phyloP scores from a whole-genome alignment of 2,888 invertebrate species.

The Drosophila paramelanica region DNA sequence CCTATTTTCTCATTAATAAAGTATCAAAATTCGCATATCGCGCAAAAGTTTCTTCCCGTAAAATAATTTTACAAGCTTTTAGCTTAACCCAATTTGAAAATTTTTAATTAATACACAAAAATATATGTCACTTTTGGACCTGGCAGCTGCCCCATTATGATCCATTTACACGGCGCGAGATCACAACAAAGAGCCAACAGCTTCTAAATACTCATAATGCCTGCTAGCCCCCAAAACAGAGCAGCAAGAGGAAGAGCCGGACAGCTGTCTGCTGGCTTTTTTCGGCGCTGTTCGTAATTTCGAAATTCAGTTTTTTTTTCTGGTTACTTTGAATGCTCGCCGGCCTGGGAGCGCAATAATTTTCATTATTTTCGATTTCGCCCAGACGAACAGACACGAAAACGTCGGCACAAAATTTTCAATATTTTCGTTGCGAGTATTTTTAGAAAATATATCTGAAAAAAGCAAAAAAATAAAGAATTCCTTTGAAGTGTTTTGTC shows the following conservation, averaged over 20 bases:
- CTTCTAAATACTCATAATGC: slow-evolving; percentile 14
- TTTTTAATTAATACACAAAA: slow-evolving; percentile 5
- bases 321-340: slow-evolving; percentile 28
- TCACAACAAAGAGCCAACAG: slow-evolving; percentile 32
- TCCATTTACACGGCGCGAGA: slow-evolving; percentile 14
- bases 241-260: neutral
- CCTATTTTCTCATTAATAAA: too few species aligned
- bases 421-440: slow-evolving; percentile 72
- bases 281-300: slow-evolving; percentile 49
- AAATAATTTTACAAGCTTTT: neutral
- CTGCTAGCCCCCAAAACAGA: slow-evolving; percentile 15
- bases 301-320: slow-evolving; percentile 33
- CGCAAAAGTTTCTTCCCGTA: neutral
- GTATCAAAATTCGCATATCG: too few species aligned
- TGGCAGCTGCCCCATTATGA: slow-evolving; percentile 1
- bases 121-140: slow-evolving; percentile 13
- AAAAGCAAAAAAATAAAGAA: slow-evolving; percentile 11
- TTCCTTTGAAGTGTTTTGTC: slow-evolving; percentile 47
- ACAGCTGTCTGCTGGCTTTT: slow-evolving; percentile 32
- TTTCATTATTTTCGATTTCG: slow-evolving; percentile 70
- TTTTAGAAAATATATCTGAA: slow-evolving; percentile 70
- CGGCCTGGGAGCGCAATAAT: slow-evolving; percentile 55
- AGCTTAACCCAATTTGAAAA: neutral
- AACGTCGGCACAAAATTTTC: slow-evolving; percentile 58
- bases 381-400: slow-evolving; percentile 47